Base-by-base conservation (phyloP, 2,888 invertebrate genomes). In the Endomychus coccineus region DNA sequence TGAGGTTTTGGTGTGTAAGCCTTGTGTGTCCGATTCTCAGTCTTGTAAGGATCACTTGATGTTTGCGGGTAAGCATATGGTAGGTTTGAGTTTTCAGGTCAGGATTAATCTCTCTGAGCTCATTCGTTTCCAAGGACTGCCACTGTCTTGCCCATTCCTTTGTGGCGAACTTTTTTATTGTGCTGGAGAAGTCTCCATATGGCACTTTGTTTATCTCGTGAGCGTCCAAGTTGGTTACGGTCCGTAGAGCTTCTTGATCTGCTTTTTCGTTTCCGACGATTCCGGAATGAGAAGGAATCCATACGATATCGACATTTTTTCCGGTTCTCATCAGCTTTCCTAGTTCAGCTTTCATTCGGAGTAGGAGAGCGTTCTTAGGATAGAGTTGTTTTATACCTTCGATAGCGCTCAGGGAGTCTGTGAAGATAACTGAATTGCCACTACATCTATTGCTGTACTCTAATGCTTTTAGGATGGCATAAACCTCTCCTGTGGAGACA, bases 251-350 rank as follows among this genome's bases (percentile, higher is more conserved):
- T 16, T 23, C 11, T n/a, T 15, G 22, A 16, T 36, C 30, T 7
- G 36, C 36, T 16, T 21, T 24, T 30, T 36, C 36, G 16, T 30
- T 36, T 29, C 30, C 30, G 16, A 17, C 16, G 15, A 34, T 34
- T 11, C 25, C 24, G 11, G 25, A 11, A 17, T 29, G 24, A 15
- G 31, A 30, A 13, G 22, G 24, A 23, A 30, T 29, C 24, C 30
- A 36, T 11, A 36, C 23, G 9, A 36, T 2, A 5, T 13, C 10
- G 3, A 30, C 16, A 27, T 23, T 13, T 30, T 36, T 16, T 7
- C 30, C 16, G 16, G 11, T 11, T 4, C 15, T 7, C 23, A 23
- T 24, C 4, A 29, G 21, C 16, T 30, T 23, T 3, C 29, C 22
- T 2, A 30, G n/a, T 21, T 29, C 24, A 3, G 10, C 11, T 30